Base-by-base conservation (phyloP, 1,140 invertebrate genomes). In the Pachypeltis micranthus region DNA sequence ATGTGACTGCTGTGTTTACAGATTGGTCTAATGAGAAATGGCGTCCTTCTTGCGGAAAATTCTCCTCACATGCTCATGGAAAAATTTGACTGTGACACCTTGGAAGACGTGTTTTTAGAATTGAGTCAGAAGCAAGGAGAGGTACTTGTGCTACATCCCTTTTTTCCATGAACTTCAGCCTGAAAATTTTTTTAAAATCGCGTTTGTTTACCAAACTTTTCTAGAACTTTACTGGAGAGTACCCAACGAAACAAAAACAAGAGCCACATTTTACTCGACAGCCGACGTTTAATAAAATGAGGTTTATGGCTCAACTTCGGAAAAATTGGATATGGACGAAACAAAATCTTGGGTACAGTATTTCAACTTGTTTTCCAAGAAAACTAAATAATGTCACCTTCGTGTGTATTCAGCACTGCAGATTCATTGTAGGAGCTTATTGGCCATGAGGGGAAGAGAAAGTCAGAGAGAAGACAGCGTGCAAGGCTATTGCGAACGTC, bases 241-340 rank as follows among this genome's bases (percentile, higher is more conserved):
- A 65, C 31, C 64, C 64, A 1, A 47, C 55, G 34, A 62, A 26
- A 19, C 27, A 57, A 34, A 44, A 19, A 14, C 44, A 57, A 14
- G 21, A 28, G 4, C 51, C 44, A n/a, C 55, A 60, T 23, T 27
- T 66, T 12, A 23, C 62, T 26, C 19, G 19, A 3, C 24, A 44
- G 21, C 31, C 23, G 23, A n/a, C 28, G 2, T 63, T 65, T 62
- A 64, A 62, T 21, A 63, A 21, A 23, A 27, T 65, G 19, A 54
- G 69, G 44, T 68, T 92, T 79, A 81, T 82, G 55, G 91, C 93
- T 29, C 76, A 95, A 14, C 81, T 93, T 29, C 87, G 90, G 79
- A 96, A 96, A 72, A 96, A 96, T 75, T 86, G 93, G 67, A 80
- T 91, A 59, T 84, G 88, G 75, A 85, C 95, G 77, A 86, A 88